Evolutionary conservation across 1,140 invertebrate species (phyloP).

Genomic region (Brachionus manjavacas): DNA sequence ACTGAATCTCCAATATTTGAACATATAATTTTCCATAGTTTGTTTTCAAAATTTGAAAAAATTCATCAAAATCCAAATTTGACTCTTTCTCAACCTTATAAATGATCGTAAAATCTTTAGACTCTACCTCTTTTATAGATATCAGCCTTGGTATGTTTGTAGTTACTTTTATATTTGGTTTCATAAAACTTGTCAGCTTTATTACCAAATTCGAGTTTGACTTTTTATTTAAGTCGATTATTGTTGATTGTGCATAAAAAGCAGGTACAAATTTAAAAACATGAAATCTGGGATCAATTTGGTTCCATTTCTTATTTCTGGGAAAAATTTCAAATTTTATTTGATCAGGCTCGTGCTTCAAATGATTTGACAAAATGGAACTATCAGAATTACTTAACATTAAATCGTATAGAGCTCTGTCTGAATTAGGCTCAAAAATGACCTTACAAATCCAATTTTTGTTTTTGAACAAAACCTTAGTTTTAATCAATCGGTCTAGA

Average conservation of each 20-base stretch:
- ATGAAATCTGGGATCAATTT: neutral
- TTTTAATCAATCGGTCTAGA: neutral
- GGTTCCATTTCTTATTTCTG: neutral
- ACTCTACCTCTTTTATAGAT: neutral
- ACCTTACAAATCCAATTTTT: neutral
- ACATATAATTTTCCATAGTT: neutral
- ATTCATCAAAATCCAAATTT: neutral
- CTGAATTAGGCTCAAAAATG: neutral
- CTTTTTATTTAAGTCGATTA: neutral
- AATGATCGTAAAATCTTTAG: neutral
- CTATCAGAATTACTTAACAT: neutral
- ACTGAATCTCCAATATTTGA: neutral
- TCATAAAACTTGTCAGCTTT: neutral
- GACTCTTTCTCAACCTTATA: neutral
- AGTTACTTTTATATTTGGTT: neutral
- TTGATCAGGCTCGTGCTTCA: neutral
- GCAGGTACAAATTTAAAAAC: neutral
- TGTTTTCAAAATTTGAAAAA: neutral
- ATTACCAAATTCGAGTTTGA: constrained; percentile 1
- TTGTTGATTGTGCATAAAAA: neutral
- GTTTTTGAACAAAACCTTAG: neutral
- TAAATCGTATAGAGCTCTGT: neutral
- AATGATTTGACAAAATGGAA: neutral
- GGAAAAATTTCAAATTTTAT: neutral
- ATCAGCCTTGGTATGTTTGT: constrained; percentile 6